Evolutionary conservation across 2,888 invertebrate genomes (phyloP).

Genomic region (Drosophila macrospina): DNA sequence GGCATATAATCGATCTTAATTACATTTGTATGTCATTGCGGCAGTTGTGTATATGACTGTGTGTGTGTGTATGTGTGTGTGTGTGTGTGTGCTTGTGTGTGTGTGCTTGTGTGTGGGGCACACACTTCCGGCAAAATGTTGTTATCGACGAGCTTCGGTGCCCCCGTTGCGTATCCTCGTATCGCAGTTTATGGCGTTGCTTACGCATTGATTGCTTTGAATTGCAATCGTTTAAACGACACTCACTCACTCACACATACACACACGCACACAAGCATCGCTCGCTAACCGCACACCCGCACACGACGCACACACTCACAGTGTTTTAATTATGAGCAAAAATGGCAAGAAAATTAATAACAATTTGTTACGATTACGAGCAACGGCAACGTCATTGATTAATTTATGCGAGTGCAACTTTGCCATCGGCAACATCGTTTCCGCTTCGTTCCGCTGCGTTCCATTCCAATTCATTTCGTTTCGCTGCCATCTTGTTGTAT

Average conservation of each 20-base stretch:
- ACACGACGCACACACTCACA: conserved; percentile 2
- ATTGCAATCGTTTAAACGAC: conserved; percentile 69
- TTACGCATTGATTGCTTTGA: conserved; percentile 64
- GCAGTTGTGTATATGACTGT: not conserved
- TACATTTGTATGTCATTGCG: conserved; percentile 37
- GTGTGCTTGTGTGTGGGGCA: not conserved
- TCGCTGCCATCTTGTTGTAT: conserved; percentile 7
- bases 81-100: conserved; percentile 9
- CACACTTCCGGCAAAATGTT: conserved; percentile 33
- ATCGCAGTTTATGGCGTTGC: conserved; percentile 29
- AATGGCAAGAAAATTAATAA: conserved; percentile 70
- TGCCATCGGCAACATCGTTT: conserved; percentile 40
- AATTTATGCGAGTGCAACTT: conserved; percentile 62
- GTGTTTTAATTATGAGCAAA: conserved; percentile 55
- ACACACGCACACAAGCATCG: conserved; percentile 17
- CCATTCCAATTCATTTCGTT: conserved; percentile 13
- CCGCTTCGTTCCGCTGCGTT: conserved; percentile 23
- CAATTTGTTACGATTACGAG: conserved; percentile 66
- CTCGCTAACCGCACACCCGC: not conserved
- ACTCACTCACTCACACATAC: conserved; percentile 27
- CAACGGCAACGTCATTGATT: conserved; percentile 51
- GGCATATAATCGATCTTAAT: conserved; percentile 68
- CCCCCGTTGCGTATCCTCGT: conserved; percentile 4
- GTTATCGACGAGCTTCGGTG: conserved; percentile 8
- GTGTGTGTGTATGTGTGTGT: not conserved